A percentile compares a stretch with the other conserved stretches of the same genome.
Evolutionary conservation across 2,113 vertebrate species (phyloP).

Genomic region (Desmodus rotundus): DNA sequence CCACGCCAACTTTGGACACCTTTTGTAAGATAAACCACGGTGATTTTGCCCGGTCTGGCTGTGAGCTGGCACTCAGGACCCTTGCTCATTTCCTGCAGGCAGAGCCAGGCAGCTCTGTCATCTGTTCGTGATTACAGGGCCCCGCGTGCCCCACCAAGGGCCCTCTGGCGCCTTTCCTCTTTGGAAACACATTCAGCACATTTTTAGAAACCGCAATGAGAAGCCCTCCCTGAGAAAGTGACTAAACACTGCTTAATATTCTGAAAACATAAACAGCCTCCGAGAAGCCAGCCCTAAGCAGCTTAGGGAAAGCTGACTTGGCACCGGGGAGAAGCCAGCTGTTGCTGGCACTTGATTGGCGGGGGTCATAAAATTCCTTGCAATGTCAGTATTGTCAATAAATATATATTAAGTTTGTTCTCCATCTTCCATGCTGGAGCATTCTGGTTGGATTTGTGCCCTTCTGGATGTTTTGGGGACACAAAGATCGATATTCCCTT

Average conservation of each 20-base stretch:
- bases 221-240: constrained; percentile 73
- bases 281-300: constrained; percentile 41
- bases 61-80: background rate
- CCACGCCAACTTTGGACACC: background rate
- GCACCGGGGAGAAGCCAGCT: background rate
- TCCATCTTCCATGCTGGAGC: background rate
- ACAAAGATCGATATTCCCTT: accelerated
- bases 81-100: background rate
- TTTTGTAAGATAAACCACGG: background rate
- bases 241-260: constrained; percentile 78
- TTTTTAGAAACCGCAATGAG: constrained; percentile 79
- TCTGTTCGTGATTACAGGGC: constrained; percentile 67
- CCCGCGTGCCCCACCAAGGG: constrained; percentile 72
- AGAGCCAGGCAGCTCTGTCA: constrained; percentile 32
- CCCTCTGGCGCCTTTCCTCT: constrained; percentile 75
- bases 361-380: background rate
- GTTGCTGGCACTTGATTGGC: constrained; percentile 11
- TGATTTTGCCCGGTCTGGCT: background rate
- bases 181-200: constrained; percentile 80
- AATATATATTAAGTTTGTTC: background rate
- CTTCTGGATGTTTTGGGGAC: background rate
- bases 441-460: background rate
- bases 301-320: constrained; percentile 45
- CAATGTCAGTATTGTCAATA: background rate
- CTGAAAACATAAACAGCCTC: constrained; percentile 76